These are phyloP conservation scores for Chlorospingus semifuscus DNA, from an alignment of 2,797 vertebrate genomes.

Conservation along the genomic window DNA sequence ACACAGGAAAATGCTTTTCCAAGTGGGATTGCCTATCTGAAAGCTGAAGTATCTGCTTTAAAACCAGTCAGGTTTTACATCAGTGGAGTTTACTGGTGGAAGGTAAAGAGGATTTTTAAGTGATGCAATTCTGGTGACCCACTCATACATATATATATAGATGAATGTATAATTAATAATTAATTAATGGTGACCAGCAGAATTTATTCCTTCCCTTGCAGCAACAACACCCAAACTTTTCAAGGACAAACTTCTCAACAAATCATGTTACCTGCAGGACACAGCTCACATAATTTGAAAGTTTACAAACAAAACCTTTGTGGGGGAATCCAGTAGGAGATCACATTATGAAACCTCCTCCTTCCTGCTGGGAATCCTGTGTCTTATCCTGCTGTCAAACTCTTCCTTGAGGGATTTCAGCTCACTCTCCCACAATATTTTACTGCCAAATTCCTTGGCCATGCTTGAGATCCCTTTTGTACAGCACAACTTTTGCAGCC, in stretches of 20 bases:
- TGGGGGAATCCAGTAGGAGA: neutral
- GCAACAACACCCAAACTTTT: neutral
- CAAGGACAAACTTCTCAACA: neutral
- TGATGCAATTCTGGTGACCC: neutral
- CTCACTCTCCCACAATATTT: too few species aligned
- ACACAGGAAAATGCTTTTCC: neutral
- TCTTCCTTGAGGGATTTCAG: neutral
- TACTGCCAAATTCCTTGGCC: too few species aligned
- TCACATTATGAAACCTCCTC: neutral
- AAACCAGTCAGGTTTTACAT: neutral
- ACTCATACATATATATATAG: rapidly evolving
- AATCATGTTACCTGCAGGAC: neutral
- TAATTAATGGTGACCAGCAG: neutral
- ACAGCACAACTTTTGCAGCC: neutral
- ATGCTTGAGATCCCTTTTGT: neutral
- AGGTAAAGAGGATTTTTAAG: neutral
- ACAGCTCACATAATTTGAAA: neutral
- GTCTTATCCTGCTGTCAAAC: neutral
- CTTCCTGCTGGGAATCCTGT: neutral
- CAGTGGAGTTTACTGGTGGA: neutral
- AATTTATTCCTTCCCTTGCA: neutral
- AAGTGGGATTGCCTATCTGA: neutral
- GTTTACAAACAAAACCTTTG: neutral
- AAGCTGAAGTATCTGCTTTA: neutral
- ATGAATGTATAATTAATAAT: neutral